Conservation (phyloP, 2,113 vertebrate species). For the Oncorhynchus masou region DNA sequence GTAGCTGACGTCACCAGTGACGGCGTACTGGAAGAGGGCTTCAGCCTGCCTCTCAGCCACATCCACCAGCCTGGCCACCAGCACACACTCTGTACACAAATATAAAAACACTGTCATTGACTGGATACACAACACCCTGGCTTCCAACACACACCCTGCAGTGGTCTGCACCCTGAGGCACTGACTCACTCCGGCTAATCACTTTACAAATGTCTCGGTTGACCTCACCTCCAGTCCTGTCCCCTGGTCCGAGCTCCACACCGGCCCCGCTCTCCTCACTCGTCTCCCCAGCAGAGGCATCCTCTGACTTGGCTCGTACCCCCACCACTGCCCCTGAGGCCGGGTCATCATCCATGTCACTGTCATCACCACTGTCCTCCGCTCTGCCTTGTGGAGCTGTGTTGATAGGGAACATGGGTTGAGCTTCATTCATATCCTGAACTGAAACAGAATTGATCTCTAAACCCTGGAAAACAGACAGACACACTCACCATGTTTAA, state of each 20-base stretch:
- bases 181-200: neutral
- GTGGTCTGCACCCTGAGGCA: neutral
- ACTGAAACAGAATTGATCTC: too few relatives aligned
- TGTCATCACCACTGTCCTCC: conserved; percentile 45
- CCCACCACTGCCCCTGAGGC: conserved; percentile 8
- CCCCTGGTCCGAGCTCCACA: conserved; percentile 14
- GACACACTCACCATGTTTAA: conserved; percentile 81
- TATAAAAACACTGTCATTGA: neutral
- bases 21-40: conserved; percentile 85
- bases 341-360: conserved; percentile 45
- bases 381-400: conserved; percentile 48
- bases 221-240: conserved; percentile 4
- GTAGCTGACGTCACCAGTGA: conserved; percentile 86
- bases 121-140: neutral
- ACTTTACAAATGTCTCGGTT: too few relatives aligned
- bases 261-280: conserved; percentile 11
- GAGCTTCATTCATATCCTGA: too few relatives aligned
- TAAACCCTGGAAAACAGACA: neutral
- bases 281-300: neutral
- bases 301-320: neutral
- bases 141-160: neutral
- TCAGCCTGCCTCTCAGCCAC: conserved; percentile 77
- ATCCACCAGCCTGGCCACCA: conserved; percentile 69
- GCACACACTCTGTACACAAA: conserved; percentile 22
- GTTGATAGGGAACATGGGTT: neutral